Percentiles rank a stretch among this genome's conserved stretches.
These are phyloP conservation scores for Emmelina monodactyla DNA, from an alignment of 2,888 invertebrate species.

Conservation along the genomic window DNA sequence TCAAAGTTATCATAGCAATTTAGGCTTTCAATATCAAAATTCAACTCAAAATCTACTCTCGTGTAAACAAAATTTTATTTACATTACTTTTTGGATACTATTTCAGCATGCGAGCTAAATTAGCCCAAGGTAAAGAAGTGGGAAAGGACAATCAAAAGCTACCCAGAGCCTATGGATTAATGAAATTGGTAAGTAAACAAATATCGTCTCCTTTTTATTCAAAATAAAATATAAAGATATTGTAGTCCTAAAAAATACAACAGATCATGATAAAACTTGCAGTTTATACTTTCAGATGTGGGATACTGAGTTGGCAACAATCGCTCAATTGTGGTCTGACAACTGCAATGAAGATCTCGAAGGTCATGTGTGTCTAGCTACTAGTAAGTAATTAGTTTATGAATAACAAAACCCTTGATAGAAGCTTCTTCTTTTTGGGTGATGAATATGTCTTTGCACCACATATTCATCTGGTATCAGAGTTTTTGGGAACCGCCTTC, in stretches of 20 bases:
- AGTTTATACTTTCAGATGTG: conserved; percentile 29
- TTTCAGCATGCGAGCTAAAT: conserved; percentile 33
- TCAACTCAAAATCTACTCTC: no score
- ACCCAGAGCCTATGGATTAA: conserved; percentile 39
- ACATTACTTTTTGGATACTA: not conserved
- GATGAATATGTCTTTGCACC: no score
- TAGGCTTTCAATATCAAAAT: no score
- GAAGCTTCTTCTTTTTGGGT: no score
- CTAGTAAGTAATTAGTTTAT: conserved; percentile 31
- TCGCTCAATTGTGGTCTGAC: conserved; percentile 42
- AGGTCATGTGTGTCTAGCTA: conserved; percentile 37
- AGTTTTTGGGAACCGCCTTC: no score
- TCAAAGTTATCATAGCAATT: no score
- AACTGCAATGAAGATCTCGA: conserved; percentile 26
- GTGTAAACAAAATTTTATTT: no score
- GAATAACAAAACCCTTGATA: no score
- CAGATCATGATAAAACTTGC: not conserved
- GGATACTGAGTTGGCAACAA: conserved; percentile 44
- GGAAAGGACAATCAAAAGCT: conserved; percentile 22
- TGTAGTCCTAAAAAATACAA: not conserved
- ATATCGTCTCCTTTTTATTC: no score
- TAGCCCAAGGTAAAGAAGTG: conserved; percentile 33
- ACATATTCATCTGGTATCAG: no score
- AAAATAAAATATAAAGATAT: not conserved
- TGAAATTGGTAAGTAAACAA: conserved; percentile 35